Evolutionary conservation across 2,113 vertebrate species (phyloP).

Genomic region (Tachuris rubrigastra): DNA sequence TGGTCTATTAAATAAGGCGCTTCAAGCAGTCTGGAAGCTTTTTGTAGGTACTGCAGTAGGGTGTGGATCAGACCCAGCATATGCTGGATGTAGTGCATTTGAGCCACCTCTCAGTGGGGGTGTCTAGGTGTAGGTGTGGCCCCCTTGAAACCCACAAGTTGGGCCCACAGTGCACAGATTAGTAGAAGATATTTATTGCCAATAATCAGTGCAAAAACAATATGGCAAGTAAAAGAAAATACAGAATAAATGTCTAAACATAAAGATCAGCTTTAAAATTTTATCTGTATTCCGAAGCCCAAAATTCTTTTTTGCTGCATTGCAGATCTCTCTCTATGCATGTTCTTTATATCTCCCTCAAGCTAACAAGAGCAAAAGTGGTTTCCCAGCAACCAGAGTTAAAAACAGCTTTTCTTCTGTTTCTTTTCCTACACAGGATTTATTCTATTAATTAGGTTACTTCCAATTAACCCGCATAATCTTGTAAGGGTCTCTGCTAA

Average conservation of each 20-base stretch:
- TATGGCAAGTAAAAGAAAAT: background rate
- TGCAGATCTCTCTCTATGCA: constrained; percentile 59
- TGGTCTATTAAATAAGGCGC: background rate
- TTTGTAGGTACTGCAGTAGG: background rate
- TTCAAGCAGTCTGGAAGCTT: background rate
- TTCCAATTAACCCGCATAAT: constrained; percentile 74
- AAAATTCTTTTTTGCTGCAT: constrained; percentile 60
- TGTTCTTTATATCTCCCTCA: constrained; percentile 58
- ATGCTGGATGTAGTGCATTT: background rate
- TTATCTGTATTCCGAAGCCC: constrained; percentile 29
- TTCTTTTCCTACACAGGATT: constrained; percentile 69
- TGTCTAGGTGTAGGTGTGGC: background rate
- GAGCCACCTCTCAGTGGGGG: background rate
- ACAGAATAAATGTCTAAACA: background rate
- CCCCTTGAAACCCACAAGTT: background rate
- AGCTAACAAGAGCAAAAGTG: constrained; percentile 68
- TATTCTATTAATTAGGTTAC: constrained; percentile 77
- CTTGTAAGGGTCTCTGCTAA: constrained; percentile 65
- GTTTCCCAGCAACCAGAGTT: constrained; percentile 76
- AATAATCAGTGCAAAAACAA: background rate
- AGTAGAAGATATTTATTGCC: background rate
- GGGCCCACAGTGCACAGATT: background rate
- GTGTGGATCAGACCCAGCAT: background rate
- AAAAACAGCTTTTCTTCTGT: constrained; percentile 72
- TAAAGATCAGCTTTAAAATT: constrained; percentile 22